Base-by-base conservation (phyloP, 64 coral and sea anemone species). In the Dendronephthya gigantea region DNA sequence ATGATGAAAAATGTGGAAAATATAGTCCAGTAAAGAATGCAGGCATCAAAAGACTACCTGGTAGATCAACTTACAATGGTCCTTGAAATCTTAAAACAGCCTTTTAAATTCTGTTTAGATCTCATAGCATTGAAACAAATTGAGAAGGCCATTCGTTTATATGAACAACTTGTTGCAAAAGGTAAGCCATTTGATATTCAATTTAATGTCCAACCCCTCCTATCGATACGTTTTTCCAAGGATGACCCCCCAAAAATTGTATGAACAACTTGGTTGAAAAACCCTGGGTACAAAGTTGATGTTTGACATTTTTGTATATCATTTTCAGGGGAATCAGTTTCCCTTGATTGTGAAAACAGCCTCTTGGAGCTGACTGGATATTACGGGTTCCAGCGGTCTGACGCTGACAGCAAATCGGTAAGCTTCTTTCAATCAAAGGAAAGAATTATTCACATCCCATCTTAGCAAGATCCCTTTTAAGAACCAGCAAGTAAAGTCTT, bases 341-440 rank as follows among this genome's bases (percentile, higher is more conserved):
- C 31, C 8, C 15, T 79, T 14, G 72, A 79, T 36, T 79, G 72
- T 34, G 32, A 79, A 35, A 79, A 79, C 36, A 34, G 29, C 34
- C 72, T 79, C 2, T 19, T 79, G 72, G 72, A 79, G 36, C 16
- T 79, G 72, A 79, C 72, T 16, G 72, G 72, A 12, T 79, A 79
- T 39, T 34, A 79, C 17, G 72, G 72, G 3, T 36, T 19, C 15
- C 25, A 79, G 32, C 15, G 29, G 9, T 79, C 72, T 36, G 36
- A 79, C 15, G 15, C 10, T 12, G 15, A 0, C 6, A 8, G 27
- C 9, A 33, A 79, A 79, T 17, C 15, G 72, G 72, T 79, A 29
- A 79, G 72, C 7, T 36, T 36, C 25, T 62, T 62, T 2, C 29
- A 17, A n/a, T n/a, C n/a, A 66, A 66, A 66, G 29, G 6, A 17